Conservation (phyloP, 2,888 invertebrate genomes). For the Paralinhomoeus sp. region DNA sequence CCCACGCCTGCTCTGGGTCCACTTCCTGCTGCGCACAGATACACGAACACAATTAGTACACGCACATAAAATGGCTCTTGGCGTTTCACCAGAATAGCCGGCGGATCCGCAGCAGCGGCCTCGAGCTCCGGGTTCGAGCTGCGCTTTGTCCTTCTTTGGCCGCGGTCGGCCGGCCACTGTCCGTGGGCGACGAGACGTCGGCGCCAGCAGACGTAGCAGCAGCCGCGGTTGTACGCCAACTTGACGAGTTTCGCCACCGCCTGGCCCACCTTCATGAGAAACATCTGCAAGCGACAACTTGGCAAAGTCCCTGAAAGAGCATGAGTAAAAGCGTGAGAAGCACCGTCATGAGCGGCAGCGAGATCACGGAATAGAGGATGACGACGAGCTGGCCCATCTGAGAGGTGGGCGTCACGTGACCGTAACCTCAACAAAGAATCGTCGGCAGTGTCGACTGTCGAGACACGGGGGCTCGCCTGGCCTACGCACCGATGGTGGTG, state of each 20-base stretch:
- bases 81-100: not conserved
- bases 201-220: not conserved
- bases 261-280: conserved; percentile 2
- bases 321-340: too few relatives aligned
- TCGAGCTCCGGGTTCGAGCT: not conserved
- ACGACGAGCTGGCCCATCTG: conserved; percentile 4
- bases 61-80: too few relatives aligned
- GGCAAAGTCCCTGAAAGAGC: too few relatives aligned
- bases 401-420: conserved; percentile 3
- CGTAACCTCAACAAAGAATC: conserved; percentile 3
- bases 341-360: conserved; percentile 2
- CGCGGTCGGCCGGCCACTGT: not conserved
- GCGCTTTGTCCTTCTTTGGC: too few relatives aligned
- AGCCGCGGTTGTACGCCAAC: not conserved
- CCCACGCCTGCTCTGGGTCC: not conserved
- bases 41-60: too few relatives aligned
- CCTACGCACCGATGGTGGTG: not conserved
- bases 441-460: not conserved
- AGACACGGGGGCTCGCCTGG: not conserved
- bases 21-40: not conserved
- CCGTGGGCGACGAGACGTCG: not conserved
- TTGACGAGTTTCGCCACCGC: not conserved
- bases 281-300: conserved; percentile 1
- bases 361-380: conserved; percentile 3
- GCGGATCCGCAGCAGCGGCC: not conserved